These are phyloP conservation scores for Ceyx cyanopectus DNA, from an alignment of 2,113 vertebrate genomes.

Conservation along the genomic window DNA sequence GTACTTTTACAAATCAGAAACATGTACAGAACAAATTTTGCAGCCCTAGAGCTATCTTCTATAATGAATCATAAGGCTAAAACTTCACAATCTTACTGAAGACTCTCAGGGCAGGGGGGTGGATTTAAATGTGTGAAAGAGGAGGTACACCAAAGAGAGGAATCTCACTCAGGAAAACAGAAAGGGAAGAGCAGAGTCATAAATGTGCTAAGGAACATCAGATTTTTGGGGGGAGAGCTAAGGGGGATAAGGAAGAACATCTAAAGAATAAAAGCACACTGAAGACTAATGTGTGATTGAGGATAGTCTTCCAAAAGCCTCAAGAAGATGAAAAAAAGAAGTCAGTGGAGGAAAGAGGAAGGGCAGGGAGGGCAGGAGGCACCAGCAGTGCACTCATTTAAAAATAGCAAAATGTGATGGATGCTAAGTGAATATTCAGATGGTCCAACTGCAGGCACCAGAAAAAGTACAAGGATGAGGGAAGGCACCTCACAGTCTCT, in stretches of 20 bases:
- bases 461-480: neutral
- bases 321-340: neutral
- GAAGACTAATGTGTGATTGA: neutral
- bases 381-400: accelerated
- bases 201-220: neutral
- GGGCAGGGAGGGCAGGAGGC: accelerated
- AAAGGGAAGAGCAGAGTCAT: neutral
- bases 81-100: neutral
- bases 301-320: neutral
- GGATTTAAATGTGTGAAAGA: neutral
- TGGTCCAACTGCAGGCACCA: neutral
- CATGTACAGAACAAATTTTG: neutral
- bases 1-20: neutral
- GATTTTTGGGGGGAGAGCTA: neutral
- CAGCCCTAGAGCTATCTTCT: neutral
- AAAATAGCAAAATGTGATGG: neutral
- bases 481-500: neutral
- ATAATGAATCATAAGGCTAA: neutral
- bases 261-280: neutral
- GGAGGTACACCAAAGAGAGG: neutral
- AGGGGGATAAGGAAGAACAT: neutral
- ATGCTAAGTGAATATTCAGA: neutral
- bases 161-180: neutral
- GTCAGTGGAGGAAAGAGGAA: neutral
- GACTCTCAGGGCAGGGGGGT: neutral